Percentiles rank a stretch among this genome's conserved stretches.
These are phyloP conservation scores for Stegodyphus mimosarum DNA, from an alignment of 1,140 invertebrate species.

Conservation along the genomic window DNA sequence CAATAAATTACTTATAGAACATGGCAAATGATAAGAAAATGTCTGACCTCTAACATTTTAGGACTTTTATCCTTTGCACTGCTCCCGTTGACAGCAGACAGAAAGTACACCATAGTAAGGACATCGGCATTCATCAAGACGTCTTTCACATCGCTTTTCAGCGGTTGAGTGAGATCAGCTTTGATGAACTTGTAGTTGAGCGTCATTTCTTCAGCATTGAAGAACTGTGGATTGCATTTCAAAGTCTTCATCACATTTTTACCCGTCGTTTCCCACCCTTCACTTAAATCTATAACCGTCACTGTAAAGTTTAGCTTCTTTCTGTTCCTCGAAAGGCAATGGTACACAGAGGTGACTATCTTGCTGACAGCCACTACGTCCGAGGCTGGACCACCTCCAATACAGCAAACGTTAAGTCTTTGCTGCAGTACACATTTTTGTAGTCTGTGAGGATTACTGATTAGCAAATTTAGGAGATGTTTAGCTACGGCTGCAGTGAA, in stretches of 20 bases:
- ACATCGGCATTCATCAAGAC: conserved; percentile 15
- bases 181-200: not conserved
- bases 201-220: not conserved
- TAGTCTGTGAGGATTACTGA: not conserved
- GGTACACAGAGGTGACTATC: not conserved
- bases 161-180: conserved; percentile 9
- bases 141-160: not conserved
- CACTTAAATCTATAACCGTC: conserved; percentile 27
- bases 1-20: too few species aligned
- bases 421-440: not conserved
- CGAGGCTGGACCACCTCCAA: conserved; percentile 27
- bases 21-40: too few species aligned
- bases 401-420: conserved; percentile 16
- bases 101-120: conserved; percentile 36
- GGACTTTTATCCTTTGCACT: not conserved
- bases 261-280: conserved; percentile 8
- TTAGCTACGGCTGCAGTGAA: conserved; percentile 31
- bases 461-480: not conserved
- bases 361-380: conserved; percentile 20
- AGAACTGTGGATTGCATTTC: not conserved
- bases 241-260: conserved; percentile 21
- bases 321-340: not conserved
- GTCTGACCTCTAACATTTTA: conserved; percentile 30
- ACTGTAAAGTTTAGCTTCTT: conserved; percentile 5
- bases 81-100: conserved; percentile 35